Evolutionary conservation across 2,113 vertebrate genomes (phyloP).

Genomic region (Callaeas wilsoni): DNA sequence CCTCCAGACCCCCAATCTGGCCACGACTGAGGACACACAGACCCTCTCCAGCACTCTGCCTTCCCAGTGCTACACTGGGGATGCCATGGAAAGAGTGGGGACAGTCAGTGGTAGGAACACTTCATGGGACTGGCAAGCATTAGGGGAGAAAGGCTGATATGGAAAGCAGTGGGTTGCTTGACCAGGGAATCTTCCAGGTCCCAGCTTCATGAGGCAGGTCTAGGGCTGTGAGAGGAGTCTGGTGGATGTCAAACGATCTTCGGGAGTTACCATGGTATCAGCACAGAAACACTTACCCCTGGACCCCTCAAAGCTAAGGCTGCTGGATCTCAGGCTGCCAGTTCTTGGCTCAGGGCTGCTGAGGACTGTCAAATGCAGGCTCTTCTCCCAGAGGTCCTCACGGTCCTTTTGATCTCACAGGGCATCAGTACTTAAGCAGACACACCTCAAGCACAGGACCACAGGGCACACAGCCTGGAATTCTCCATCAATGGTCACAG

Average conservation of each 20-base stretch:
- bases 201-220: not conserved
- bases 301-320: not conserved
- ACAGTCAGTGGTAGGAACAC: not conserved
- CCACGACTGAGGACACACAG: accelerated
- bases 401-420: not conserved
- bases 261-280: too few relatives aligned
- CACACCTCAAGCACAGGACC: not conserved
- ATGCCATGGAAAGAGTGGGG: not conserved
- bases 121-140: not conserved
- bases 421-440: not conserved
- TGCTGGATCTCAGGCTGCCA: not conserved
- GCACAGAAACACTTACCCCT: not conserved
- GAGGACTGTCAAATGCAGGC: not conserved
- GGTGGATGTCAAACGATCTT: not conserved
- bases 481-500: not conserved
- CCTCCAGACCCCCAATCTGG: not conserved
- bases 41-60: not conserved
- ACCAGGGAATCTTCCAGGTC: not conserved
- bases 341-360: not conserved
- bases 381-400: not conserved
- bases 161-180: not conserved
- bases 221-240: not conserved
- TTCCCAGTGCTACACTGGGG: not conserved
- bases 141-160: not conserved
- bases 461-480: not conserved